Evolutionary conservation across 2,797 vertebrate species (phyloP).

Genomic region (Miichthys miiuy): DNA sequence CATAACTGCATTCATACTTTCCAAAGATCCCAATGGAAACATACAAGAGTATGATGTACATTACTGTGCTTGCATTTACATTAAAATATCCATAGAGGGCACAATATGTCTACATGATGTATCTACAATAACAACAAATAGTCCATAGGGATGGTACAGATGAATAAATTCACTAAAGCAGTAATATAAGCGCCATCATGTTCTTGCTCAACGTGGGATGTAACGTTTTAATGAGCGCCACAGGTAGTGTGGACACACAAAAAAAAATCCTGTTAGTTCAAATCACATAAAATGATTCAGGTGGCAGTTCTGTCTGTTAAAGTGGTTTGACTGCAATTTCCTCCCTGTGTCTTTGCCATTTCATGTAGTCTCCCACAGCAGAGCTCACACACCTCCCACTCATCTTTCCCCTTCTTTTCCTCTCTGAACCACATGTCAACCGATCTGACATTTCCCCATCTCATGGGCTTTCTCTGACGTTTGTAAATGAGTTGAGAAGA

Average conservation of each 20-base stretch:
- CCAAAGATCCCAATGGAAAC: background rate
- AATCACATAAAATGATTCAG: background rate
- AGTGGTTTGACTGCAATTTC: constrained; percentile 21
- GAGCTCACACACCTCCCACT: constrained; percentile 44
- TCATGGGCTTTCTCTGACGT: constrained; percentile 35
- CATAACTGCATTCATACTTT: background rate
- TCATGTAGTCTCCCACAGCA: constrained; percentile 36
- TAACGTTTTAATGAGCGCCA: background rate
- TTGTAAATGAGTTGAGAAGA: background rate
- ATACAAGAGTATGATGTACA: background rate
- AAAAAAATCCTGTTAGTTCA: background rate
- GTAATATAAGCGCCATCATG: background rate
- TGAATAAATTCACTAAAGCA: background rate
- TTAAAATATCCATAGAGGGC: background rate
- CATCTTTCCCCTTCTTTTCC: background rate
- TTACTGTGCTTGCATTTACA: background rate
- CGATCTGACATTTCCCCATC: constrained; percentile 53
- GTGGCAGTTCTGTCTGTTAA: background rate
- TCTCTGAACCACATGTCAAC: constrained; percentile 48
- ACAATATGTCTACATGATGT: background rate
- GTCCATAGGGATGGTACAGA: background rate
- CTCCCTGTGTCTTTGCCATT: constrained; percentile 34
- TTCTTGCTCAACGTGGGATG: background rate
- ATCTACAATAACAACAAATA: background rate
- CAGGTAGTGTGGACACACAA: background rate